Evolutionary conservation across 2,113 vertebrate species (phyloP).

Genomic region (Plestiodon gilberti): DNA sequence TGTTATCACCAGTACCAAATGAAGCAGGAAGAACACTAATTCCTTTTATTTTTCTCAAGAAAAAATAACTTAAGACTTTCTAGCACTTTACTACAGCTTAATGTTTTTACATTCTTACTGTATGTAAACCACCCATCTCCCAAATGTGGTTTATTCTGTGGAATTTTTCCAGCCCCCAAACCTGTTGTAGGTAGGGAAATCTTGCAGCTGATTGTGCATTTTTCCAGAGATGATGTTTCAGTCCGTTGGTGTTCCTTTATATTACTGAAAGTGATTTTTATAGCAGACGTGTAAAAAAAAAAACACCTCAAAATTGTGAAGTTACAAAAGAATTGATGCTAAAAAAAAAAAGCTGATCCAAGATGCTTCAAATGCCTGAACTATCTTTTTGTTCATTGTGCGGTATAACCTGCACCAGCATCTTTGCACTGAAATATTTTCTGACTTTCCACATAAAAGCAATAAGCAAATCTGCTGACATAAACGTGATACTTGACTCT

Average conservation of each 20-base stretch:
- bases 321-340: constrained; percentile 5
- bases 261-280: constrained; percentile 5
- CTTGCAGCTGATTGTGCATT: constrained; percentile 19
- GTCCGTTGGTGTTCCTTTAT: constrained; percentile 22
- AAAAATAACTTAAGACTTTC: constrained; percentile 65
- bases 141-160: constrained; percentile 30
- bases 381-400: constrained; percentile 23
- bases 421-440: background rate
- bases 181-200: constrained; percentile 34
- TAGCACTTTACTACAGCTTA: constrained; percentile 80
- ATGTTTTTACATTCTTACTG: constrained; percentile 64
- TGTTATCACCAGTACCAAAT: constrained; percentile 71
- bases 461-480: background rate
- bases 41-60: constrained; percentile 46
- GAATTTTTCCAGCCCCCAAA: background rate
- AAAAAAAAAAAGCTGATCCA: constrained; percentile 5
- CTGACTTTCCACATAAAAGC: constrained; percentile 35
- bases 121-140: constrained; percentile 57
- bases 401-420: background rate
- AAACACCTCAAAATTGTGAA: constrained; percentile 2
- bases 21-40: constrained; percentile 53
- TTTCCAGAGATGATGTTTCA: constrained; percentile 20
- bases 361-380: background rate
- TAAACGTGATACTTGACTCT: constrained; percentile 46
- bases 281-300: background rate